These are phyloP conservation scores for Glaucomys volans DNA, from an alignment of 2,113 vertebrate species.

Conservation along the genomic window DNA sequence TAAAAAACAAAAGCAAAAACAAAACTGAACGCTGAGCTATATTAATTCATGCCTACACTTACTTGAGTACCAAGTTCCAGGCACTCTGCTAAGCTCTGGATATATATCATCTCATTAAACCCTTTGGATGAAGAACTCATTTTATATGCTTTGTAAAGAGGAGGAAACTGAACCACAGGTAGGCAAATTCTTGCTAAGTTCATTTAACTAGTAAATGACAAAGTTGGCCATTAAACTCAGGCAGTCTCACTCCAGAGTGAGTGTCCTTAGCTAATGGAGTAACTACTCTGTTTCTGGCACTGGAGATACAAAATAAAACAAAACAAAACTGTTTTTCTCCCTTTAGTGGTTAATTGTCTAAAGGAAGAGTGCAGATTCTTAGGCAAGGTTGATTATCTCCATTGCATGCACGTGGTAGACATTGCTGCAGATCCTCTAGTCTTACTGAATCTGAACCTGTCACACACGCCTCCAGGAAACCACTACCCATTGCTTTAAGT, in stretches of 20 bases:
- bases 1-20: not conserved
- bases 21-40: not conserved
- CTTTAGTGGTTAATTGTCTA: not conserved
- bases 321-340: not conserved
- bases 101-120: not conserved
- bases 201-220: not conserved
- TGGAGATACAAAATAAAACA: not conserved
- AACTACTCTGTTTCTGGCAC: not conserved
- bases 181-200: not conserved
- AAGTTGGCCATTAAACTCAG: not conserved
- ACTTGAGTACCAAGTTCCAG: not conserved
- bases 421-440: not conserved
- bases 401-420: not conserved
- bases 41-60: not conserved
- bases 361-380: not conserved
- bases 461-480: not conserved
- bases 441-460: not conserved
- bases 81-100: not conserved
- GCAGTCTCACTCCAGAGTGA: not conserved
- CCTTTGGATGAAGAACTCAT: not conserved
- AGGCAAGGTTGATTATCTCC: not conserved
- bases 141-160: not conserved
- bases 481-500: not conserved
- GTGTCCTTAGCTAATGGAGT: not conserved
- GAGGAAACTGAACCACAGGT: not conserved